Evolutionary conservation across 53 echinoderm and acorn worm species (phyloP).

Genomic region (Zoroaster sp.): DNA sequence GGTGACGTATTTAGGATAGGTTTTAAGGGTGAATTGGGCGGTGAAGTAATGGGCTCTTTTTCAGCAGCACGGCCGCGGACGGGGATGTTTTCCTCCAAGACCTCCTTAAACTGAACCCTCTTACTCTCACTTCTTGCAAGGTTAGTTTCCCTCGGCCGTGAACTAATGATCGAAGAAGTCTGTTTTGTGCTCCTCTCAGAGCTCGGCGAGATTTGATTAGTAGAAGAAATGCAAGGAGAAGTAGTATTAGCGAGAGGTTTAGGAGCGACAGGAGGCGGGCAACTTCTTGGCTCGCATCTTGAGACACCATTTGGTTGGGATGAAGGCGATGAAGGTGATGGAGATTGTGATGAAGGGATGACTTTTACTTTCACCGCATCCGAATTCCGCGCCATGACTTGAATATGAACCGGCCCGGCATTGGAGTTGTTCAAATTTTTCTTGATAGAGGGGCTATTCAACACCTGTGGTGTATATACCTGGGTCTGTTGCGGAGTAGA

Average conservation of each 20-base stretch:
- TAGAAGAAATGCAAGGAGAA: slow-evolving; percentile 19
- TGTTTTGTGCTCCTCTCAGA: slow-evolving; percentile 30
- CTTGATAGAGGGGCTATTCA: slow-evolving; percentile 9
- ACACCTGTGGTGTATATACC: slow-evolving; percentile 7
- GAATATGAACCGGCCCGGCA: slow-evolving; percentile 47
- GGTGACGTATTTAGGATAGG: slow-evolving; percentile 51
- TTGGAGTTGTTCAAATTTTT: slow-evolving; percentile 64
- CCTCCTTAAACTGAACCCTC: slow-evolving; percentile 87
- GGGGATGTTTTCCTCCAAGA: slow-evolving; percentile 75
- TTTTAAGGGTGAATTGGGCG: slow-evolving; percentile 40
- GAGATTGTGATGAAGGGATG: slow-evolving; percentile 38
- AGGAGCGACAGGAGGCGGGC: slow-evolving; percentile 56
- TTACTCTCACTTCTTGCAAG: slow-evolving; percentile 71
- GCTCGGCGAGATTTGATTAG: slow-evolving; percentile 43
- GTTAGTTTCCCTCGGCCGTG: slow-evolving; percentile 70
- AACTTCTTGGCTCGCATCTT: slow-evolving; percentile 48
- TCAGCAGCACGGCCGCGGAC: slow-evolving; percentile 43
- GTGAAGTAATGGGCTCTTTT: slow-evolving; percentile 35
- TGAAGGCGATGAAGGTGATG: too few species aligned
- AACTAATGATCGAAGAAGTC: slow-evolving; percentile 53
- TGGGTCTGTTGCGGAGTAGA: not conserved
- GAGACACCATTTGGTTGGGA: slow-evolving; percentile 16
- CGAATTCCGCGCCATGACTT: slow-evolving; percentile 35
- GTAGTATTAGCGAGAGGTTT: slow-evolving; percentile 33
- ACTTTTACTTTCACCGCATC: slow-evolving; percentile 24